These are phyloP conservation scores for Conus ventricosus DNA, from an alignment of 1,140 invertebrate genomes.

Conservation along the genomic window DNA sequence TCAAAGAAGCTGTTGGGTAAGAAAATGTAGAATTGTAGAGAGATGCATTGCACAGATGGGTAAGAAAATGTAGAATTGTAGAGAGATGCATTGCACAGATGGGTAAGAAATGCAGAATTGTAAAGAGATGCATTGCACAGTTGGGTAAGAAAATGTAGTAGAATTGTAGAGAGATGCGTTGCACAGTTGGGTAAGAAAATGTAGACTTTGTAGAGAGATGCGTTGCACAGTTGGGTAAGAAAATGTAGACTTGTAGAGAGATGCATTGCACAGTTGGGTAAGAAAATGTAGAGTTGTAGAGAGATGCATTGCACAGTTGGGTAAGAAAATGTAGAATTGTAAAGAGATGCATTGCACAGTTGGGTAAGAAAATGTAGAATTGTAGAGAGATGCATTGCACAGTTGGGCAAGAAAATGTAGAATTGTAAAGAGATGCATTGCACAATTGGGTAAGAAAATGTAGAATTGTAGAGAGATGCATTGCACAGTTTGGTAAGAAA, in stretches of 20 bases:
- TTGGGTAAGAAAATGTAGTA: slow-evolving; percentile 41
- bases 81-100: too few species aligned
- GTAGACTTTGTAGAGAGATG: too few species aligned
- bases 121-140: neutral
- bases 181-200: slow-evolving; percentile 47
- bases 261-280: slow-evolving; percentile 47
- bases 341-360: slow-evolving; percentile 33
- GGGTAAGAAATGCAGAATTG: slow-evolving; percentile 29
- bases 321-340: slow-evolving; percentile 9
- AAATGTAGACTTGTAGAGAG: too few species aligned
- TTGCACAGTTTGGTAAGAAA: slow-evolving; percentile 48
- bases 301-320: slow-evolving; percentile 41
- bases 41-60: slow-evolving; percentile 22
- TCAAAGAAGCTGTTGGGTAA: slow-evolving; percentile 70
- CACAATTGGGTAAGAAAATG: slow-evolving; percentile 45
- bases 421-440: too few species aligned
- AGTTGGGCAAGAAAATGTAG: slow-evolving; percentile 42
- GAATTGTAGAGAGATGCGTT: too few species aligned
- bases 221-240: slow-evolving; percentile 48
- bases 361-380: slow-evolving; percentile 27
- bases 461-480: too few species aligned
- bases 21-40: neutral
- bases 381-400: too few species aligned
- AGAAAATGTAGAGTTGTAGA: neutral
- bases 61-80: neutral